Percentiles rank a stretch among this genome's conserved stretches.
These are phyloP conservation scores for Agrotis puta DNA, from an alignment of 2,888 invertebrate species.

Conservation along the genomic window DNA sequence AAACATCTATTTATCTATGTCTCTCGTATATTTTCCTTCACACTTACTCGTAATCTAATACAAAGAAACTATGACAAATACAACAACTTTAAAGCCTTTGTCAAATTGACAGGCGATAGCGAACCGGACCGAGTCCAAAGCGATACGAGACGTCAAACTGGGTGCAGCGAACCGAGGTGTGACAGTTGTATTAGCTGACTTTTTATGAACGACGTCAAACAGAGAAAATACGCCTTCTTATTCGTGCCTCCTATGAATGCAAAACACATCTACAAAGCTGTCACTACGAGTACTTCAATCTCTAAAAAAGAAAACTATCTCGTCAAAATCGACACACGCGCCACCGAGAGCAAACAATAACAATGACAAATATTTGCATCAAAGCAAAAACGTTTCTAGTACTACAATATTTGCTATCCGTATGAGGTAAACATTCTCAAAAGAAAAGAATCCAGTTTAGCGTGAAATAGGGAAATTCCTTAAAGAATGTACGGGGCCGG, in stretches of 20 bases:
- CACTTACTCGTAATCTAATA: not conserved
- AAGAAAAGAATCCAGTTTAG: slow-evolving; percentile 66
- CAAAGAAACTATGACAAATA: not conserved
- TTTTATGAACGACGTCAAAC: too few relatives aligned
- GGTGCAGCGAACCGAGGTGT: too few relatives aligned
- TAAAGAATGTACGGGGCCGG: slow-evolving; percentile 60
- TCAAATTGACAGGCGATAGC: too few relatives aligned
- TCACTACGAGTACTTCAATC: too few relatives aligned
- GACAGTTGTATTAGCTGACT: too few relatives aligned
- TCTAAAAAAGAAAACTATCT: slow-evolving; percentile 36
- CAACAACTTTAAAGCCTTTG: not conserved
- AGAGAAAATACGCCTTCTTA: too few relatives aligned
- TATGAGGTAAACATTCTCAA: slow-evolving; percentile 63
- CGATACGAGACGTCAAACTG: too few relatives aligned
- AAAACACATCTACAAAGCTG: slow-evolving; percentile 18
- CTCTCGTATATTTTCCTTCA: not conserved
- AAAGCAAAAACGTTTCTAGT: slow-evolving; percentile 60
- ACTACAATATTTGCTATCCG: slow-evolving; percentile 61
- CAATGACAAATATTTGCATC: slow-evolving; percentile 63
- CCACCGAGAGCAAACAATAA: slow-evolving; percentile 51
- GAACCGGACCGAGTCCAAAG: too few relatives aligned
- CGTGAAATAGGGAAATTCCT: slow-evolving; percentile 72
- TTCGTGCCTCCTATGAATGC: not conserved
- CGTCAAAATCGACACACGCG: slow-evolving; percentile 33
- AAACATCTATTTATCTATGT: too few relatives aligned